Evolutionary conservation across 1,140 invertebrate species (phyloP), one percentile per base, ranked within the genome.

Genomic region (Caerostris darwini): DNA sequence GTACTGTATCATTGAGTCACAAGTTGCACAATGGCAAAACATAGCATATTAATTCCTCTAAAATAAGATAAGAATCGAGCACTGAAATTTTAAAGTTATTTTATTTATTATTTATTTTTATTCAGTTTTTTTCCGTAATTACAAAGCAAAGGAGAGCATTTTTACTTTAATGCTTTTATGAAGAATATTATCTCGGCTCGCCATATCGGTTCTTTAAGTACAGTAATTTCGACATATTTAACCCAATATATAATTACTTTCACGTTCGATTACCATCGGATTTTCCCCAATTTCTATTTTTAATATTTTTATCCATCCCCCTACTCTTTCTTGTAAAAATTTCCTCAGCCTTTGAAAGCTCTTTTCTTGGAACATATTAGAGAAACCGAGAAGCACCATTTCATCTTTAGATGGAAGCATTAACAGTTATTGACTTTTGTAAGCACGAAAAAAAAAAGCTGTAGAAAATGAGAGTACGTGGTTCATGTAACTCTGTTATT

Each of bases 361-460:
- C 10, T n/a, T 85, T 85, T 85, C 54, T 85, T 34, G 7, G 57
- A 85, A 59, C 71, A 34, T 81, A 81, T 81, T 81, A 81, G 71
- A 34, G 19, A 10, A 19, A 17, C 5, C 50, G 19, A 50, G 56
- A 58, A 85, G 12, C 58, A 54, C 59, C 59, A 64, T 88, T 88
- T 88, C 86, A 88, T 53, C 6, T 61, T 53, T 14, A 53, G 50
- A 53, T 34, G 86, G 10, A 50, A 34, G 19, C 86, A 88, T 88
- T 88, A 88, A 61, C 86, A 53, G 86, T 67, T 88, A 88, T 88
- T 88, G 86, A 64, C 86, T 88, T 53, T 34, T 64, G 34, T 50
- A 83, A 58, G 61, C 19, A 64, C 19, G 6, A 58, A 34, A n/a
- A 85, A 34, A 17, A 53, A 50, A 56, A 14, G 7, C 14, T 50